Conservation (phyloP, 2,797 vertebrate species). For the Gymnodraco acuticeps region DNA sequence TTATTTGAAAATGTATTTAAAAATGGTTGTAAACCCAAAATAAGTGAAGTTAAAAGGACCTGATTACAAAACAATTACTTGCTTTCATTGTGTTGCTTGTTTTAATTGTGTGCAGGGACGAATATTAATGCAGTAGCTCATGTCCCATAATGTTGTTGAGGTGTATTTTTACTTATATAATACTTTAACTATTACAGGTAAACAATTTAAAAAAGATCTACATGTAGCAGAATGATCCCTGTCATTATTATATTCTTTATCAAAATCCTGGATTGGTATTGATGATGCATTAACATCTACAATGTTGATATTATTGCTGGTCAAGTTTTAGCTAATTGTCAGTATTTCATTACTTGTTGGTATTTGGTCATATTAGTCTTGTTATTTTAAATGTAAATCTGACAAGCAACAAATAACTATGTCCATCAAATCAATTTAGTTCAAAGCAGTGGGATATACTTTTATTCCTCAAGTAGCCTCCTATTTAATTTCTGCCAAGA, state of each 20-base stretch:
- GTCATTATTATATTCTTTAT: neutral
- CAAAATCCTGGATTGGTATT: neutral
- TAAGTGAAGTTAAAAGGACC: too few species aligned
- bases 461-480: neutral
- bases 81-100: too few species aligned
- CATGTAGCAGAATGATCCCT: neutral
- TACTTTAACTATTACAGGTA: neutral
- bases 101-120: neutral
- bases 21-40: too few species aligned
- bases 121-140: neutral
- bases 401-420: neutral
- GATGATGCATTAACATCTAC: neutral
- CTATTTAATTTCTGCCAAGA: too few species aligned
- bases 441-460: neutral
- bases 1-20: too few species aligned
- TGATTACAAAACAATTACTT: too few species aligned
- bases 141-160: neutral
- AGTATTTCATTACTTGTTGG: neutral
- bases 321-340: neutral
- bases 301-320: neutral
- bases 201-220: neutral
- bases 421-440: neutral
- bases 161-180: neutral
- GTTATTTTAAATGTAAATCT: neutral
- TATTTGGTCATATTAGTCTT: neutral